Conservation (phyloP, 2,797 vertebrate genomes). For the Astyanax mexicanus region DNA sequence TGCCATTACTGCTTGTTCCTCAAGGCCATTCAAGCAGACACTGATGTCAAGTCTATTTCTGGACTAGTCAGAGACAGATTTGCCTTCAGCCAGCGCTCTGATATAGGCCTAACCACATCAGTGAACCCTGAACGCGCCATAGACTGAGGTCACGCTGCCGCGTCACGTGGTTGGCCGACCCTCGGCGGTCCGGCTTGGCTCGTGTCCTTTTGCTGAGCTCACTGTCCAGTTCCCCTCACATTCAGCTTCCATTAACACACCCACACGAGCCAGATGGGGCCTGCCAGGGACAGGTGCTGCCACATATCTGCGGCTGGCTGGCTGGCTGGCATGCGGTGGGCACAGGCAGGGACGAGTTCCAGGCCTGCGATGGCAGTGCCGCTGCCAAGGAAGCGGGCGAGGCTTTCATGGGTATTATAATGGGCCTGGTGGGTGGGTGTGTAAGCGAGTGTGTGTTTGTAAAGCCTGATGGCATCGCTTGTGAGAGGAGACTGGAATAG, state of each 20-base stretch:
- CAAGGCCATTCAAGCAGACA: neutral
- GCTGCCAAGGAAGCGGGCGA: conserved; percentile 27
- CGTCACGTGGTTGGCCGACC: neutral
- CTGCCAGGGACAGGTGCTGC: conserved; percentile 29
- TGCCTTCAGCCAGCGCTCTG: neutral
- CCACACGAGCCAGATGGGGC: conserved; percentile 46
- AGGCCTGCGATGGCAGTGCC: conserved; percentile 30
- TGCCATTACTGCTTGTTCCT: neutral
- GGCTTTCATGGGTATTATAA: conserved; percentile 27
- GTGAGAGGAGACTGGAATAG: conserved; percentile 10
- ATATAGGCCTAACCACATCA: neutral
- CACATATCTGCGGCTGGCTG: conserved; percentile 50
- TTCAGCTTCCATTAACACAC: conserved; percentile 40
- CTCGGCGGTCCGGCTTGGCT: neutral
- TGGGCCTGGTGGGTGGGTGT: conserved; percentile 38
- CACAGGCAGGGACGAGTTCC: conserved; percentile 49
- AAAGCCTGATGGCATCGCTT: conserved; percentile 65
- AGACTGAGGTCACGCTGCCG: neutral
- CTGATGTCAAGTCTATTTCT: conserved; percentile 1
- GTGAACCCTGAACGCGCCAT: neutral
- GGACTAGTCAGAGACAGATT: neutral
- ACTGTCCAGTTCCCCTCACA: neutral
- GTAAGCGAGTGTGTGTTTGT: conserved; percentile 35
- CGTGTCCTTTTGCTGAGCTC: neutral
- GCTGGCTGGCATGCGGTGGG: conserved; percentile 59